phyloP scores from a whole-genome alignment of 2,797 vertebrate genomes.

The Phrynocephalus guinanensis region DNA sequence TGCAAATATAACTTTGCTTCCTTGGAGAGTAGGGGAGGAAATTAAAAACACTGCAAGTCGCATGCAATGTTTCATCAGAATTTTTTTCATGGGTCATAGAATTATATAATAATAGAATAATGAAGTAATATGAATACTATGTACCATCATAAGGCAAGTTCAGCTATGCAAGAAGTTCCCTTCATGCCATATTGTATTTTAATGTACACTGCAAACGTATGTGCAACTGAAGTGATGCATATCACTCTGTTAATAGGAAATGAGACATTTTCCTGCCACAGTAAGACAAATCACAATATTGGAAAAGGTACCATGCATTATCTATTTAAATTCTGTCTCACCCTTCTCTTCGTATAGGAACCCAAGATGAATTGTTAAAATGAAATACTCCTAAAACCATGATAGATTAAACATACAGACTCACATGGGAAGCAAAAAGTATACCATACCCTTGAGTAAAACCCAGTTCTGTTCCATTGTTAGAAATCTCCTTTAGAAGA shows the following conservation, averaged over 20 bases:
- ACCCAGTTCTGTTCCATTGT: no score
- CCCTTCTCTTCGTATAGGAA: no score
- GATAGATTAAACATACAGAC: no score
- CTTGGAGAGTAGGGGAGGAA: neutral
- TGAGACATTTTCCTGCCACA: slow-evolving; percentile 45
- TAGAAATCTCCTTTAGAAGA: no score
- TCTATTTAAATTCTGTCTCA: no score
- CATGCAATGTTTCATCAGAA: neutral
- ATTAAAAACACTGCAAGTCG: neutral
- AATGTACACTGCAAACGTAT: slow-evolving; percentile 12
- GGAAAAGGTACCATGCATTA: neutral
- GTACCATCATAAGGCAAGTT: neutral
- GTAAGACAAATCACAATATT: slow-evolving; percentile 11
- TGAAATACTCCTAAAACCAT: no score
- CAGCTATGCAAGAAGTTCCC: slow-evolving; percentile 27
- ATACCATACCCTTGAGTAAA: no score
- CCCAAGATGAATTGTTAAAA: no score
- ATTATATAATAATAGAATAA: no score
- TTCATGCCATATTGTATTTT: neutral
- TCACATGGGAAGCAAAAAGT: no score
- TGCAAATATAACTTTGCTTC: slow-evolving; percentile 11
- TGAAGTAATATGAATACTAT: slow-evolving; percentile 11
- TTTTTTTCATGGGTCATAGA: neutral
- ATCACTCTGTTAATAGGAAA: slow-evolving; percentile 41
- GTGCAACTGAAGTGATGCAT: slow-evolving; percentile 17